phyloP scores from a whole-genome alignment of 92 coral and sea anemone species.

The Palythoa grandis region DNA sequence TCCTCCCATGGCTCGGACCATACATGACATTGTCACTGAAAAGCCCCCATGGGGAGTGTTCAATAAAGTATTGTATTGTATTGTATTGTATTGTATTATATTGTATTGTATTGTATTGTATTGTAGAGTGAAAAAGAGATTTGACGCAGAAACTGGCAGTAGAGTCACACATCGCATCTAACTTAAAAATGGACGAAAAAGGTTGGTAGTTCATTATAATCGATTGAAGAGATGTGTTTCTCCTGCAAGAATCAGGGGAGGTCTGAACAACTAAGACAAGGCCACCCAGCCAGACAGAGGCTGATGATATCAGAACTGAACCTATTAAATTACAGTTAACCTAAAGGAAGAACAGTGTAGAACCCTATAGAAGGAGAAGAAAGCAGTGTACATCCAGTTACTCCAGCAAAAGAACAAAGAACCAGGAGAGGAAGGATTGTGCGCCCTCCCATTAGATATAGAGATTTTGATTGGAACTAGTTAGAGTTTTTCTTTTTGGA shows the following conservation, averaged over 20 bases:
- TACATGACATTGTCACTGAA: no score
- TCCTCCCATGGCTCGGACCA: conserved; percentile 45
- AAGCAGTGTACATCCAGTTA: background rate
- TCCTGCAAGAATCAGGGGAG: background rate
- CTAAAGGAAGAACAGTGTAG: background rate
- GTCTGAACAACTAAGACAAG: background rate
- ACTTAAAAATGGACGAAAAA: no score
- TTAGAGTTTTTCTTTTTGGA: background rate
- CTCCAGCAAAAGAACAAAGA: background rate
- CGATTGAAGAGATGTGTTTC: background rate
- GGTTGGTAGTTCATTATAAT: no score
- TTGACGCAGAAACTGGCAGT: conserved; percentile 1
- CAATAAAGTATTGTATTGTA: no score
- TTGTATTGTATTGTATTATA: no score
- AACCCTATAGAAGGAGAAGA: no score
- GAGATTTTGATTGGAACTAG: no score
- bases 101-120: no score
- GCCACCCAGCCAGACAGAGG: background rate
- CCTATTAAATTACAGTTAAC: background rate
- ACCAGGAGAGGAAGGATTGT: no score
- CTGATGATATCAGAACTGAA: background rate
- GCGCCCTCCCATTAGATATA: no score
- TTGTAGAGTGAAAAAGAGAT: conserved; percentile 28
- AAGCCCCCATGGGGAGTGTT: no score
- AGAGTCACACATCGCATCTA: no score